These are phyloP conservation scores for Aphrocallistes beatrix DNA, from an alignment of 37 sponge, comb jelly and placozoan genomes.

Conservation along the genomic window DNA sequence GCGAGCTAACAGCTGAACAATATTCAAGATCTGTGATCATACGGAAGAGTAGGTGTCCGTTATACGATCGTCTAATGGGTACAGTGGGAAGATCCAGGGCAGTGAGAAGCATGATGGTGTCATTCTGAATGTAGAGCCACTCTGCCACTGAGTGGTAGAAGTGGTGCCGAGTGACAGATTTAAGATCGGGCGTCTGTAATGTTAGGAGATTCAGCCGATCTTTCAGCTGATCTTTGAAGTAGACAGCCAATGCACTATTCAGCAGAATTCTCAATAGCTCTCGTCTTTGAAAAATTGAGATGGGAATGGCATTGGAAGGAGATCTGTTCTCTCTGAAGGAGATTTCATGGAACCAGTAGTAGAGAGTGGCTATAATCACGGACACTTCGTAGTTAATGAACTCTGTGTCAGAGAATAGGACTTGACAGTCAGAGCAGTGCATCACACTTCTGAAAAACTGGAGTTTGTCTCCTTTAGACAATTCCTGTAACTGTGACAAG, in stretches of 20 bases:
- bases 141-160: neutral
- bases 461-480: neutral
- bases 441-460: neutral
- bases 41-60: neutral
- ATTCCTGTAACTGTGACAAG: neutral
- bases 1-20: neutral
- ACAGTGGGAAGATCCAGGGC: neutral
- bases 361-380: neutral
- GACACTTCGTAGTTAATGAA: neutral
- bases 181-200: neutral
- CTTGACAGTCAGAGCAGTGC: neutral
- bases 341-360: neutral
- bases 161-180: neutral
- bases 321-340: neutral
- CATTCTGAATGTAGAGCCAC: neutral
- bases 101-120: neutral
- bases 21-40: neutral
- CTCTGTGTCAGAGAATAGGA: neutral
- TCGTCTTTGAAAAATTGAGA: neutral
- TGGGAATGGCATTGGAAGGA: neutral
- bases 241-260: neutral
- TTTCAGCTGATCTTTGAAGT: too few relatives aligned
- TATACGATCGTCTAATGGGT: neutral
- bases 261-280: neutral
- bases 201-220: neutral